These are phyloP conservation scores for Zaprionus taronus DNA, from an alignment of 1,140 invertebrate genomes.

Conservation along the genomic window DNA sequence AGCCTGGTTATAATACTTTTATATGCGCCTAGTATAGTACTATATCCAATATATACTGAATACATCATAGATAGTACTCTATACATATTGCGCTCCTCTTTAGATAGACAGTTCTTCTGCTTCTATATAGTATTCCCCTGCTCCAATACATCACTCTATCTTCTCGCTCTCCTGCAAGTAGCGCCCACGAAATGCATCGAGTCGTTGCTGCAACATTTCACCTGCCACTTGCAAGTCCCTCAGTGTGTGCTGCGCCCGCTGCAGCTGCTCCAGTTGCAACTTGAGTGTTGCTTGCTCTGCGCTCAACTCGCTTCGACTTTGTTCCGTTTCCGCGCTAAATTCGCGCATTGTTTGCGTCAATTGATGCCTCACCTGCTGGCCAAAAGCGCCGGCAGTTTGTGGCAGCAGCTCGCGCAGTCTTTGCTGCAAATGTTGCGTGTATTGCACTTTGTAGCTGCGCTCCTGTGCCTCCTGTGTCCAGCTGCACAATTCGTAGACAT, in stretches of 20 bases:
- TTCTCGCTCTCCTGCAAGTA: conserved; percentile 24
- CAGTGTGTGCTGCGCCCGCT: conserved; percentile 26
- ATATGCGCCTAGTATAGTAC: too few relatives aligned
- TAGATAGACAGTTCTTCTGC: too few relatives aligned
- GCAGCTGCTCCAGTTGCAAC: background rate
- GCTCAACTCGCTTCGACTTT: conserved; percentile 12
- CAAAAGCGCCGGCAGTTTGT: conserved; percentile 98
- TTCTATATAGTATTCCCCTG: too few relatives aligned
- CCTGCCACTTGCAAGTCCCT: conserved; percentile 14
- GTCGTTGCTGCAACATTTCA: conserved; percentile 21
- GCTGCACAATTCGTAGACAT: conserved; percentile 97
- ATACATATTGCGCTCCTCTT: too few relatives aligned
- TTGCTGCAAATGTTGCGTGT: conserved; percentile 96
- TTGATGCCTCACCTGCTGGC: conserved; percentile 91
- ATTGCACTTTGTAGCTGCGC: conserved; percentile 96
- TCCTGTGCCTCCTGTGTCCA: conserved; percentile 99
- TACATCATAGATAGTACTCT: too few relatives aligned
- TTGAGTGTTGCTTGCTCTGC: background rate
- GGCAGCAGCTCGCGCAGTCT: conserved; percentile 95
- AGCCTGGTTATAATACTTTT: too few relatives aligned
- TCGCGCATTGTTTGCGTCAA: conserved; percentile 22
- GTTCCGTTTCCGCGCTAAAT: background rate
- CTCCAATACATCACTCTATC: background rate
- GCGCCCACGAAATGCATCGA: conserved; percentile 43
- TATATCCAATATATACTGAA: too few relatives aligned